phyloP scores from a whole-genome alignment of 2,113 vertebrate genomes.

The Notothenia coriiceps region DNA sequence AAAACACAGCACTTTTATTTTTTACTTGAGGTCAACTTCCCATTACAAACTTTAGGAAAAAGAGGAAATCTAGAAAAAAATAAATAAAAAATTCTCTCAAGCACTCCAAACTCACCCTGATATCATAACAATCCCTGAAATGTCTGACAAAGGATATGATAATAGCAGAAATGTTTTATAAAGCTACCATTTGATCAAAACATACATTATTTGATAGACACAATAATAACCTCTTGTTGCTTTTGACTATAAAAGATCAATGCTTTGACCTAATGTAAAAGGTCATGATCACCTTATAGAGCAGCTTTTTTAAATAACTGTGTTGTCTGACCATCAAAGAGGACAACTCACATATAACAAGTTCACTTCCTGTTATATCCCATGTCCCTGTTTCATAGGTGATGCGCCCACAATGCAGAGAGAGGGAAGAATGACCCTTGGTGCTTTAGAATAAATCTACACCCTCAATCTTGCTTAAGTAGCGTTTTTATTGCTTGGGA shows the following conservation, averaged over 20 bases:
- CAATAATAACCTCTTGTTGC: neutral
- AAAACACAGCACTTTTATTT: conserved; percentile 15
- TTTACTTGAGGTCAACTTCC: conserved; percentile 4
- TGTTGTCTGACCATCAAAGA: neutral
- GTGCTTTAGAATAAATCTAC: conserved; percentile 91
- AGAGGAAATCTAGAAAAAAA: neutral
- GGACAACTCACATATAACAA: too few species aligned
- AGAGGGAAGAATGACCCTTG: conserved; percentile 80
- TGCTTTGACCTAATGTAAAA: conserved; percentile 39
- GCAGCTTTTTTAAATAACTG: neutral
- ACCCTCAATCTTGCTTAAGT: conserved; percentile 92
- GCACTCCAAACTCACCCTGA: neutral
- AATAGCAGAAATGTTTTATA: neutral
- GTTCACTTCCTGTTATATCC: too few species aligned
- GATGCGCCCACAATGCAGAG: conserved; percentile 78
- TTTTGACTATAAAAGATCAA: too few species aligned
- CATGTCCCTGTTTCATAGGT: conserved; percentile 85
- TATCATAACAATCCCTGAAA: neutral
- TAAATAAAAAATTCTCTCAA: too few species aligned
- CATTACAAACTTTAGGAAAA: conserved; percentile 2
- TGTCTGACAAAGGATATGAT: neutral
- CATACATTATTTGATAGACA: neutral
- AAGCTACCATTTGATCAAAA: neutral
- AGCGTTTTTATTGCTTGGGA: conserved; percentile 87
- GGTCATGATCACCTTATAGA: neutral